Evolutionary conservation across 2,797 vertebrate genomes (phyloP).

Genomic region (Dermochelys coriacea): DNA sequence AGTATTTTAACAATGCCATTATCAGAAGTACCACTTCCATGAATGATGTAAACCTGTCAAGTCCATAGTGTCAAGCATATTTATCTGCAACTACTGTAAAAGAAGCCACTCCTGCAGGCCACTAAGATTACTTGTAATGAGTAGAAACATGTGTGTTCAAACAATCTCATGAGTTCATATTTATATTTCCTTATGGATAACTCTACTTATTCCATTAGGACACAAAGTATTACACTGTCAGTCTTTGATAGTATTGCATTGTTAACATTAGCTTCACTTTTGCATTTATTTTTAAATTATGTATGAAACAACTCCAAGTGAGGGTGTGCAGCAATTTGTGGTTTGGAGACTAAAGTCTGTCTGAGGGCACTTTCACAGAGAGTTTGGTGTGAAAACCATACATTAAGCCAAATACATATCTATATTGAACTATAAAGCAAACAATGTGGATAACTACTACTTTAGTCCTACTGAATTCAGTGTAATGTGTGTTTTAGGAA

Average conservation of each 20-base stretch:
- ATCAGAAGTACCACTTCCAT: conserved; percentile 22
- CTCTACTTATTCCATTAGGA: conserved; percentile 62
- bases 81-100: background rate
- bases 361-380: background rate
- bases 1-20: conserved; percentile 14
- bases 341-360: conserved; percentile 35
- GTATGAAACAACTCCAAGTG: conserved; percentile 17
- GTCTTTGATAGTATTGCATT: conserved; percentile 40
- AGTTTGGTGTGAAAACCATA: conserved; percentile 7
- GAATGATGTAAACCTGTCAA: background rate
- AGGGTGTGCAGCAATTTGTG: conserved; percentile 22
- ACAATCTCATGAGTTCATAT: conserved; percentile 19
- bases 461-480: background rate
- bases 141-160: conserved; percentile 32
- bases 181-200: conserved; percentile 52
- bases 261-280: conserved; percentile 58
- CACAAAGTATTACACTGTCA: conserved; percentile 47
- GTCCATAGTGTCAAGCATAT: background rate
- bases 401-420: background rate
- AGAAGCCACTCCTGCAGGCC: background rate
- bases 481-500: background rate
- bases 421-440: background rate
- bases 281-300: conserved; percentile 69
- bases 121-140: conserved; percentile 18
- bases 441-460: background rate